phyloP scores from a whole-genome alignment of 2,888 invertebrate genomes.

The Mythimna impura region DNA sequence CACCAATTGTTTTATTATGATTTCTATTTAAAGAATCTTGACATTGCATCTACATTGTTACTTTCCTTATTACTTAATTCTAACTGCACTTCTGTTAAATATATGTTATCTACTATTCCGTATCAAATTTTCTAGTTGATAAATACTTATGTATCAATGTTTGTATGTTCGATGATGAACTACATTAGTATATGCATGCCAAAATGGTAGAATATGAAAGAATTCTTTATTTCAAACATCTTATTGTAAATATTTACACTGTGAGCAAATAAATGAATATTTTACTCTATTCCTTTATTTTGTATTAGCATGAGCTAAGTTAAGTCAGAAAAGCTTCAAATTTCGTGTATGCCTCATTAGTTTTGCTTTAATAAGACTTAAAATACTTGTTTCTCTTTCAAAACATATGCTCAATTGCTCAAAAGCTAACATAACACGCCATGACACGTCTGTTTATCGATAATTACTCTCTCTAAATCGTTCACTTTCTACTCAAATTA shows the following conservation, averaged over 20 bases:
- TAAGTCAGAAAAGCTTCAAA: neutral
- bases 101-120: too few relatives aligned
- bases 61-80: neutral
- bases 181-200: too few relatives aligned
- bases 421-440: conserved; percentile 36
- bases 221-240: too few relatives aligned
- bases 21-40: neutral
- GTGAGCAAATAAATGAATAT: too few relatives aligned
- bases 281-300: neutral
- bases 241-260: too few relatives aligned
- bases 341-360: neutral
- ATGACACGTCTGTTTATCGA: conserved; percentile 60
- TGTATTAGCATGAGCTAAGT: neutral
- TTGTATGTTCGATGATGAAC: too few relatives aligned
- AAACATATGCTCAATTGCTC: conserved; percentile 31
- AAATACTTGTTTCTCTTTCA: conserved; percentile 10
- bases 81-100: too few relatives aligned
- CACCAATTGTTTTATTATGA: too few relatives aligned
- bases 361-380: conserved; percentile 2
- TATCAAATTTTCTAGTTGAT: too few relatives aligned
- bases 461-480: conserved; percentile 64
- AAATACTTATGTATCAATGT: too few relatives aligned
- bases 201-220: too few relatives aligned
- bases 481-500: conserved; percentile 73
- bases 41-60: neutral